Conservation (phyloP, 2,113 vertebrate species). For the Otocyon megalotis region DNA sequence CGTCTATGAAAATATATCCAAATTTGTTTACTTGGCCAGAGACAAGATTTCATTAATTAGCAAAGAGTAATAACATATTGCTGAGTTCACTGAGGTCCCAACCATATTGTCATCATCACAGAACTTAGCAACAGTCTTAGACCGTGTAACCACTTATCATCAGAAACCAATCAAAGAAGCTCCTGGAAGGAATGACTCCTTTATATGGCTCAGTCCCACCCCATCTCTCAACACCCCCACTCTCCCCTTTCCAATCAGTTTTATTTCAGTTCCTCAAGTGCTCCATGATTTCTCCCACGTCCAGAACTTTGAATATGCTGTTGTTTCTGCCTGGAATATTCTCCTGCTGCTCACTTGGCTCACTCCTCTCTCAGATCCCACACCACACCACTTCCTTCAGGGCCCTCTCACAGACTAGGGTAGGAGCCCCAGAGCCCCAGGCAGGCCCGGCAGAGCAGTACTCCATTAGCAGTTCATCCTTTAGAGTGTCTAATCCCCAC, state of each 20-base stretch:
- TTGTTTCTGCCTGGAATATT: not conserved
- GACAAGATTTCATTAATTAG: conserved; percentile 44
- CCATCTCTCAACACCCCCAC: not conserved
- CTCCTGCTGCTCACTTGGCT: not conserved
- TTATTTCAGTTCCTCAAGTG: conserved; percentile 1
- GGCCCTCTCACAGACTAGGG: not conserved
- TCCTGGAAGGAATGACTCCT: conserved; percentile 20
- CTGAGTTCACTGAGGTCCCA: not conserved
- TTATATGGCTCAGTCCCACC: not conserved
- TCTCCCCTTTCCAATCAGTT: not conserved
- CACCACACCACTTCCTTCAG: not conserved
- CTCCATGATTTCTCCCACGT: not conserved
- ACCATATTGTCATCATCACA: not conserved
- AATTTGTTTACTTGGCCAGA: conserved; percentile 14
- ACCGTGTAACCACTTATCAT: conserved; percentile 4
- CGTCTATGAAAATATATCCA: conserved; percentile 21
- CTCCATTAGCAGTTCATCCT: not conserved
- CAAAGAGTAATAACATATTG: conserved; percentile 47
- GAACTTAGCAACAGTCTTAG: conserved; percentile 52
- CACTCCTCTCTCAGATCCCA: not conserved
- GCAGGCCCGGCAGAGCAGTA: not conserved
- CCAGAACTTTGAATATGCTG: not conserved
- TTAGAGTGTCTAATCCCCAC: not conserved
- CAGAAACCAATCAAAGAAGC: conserved; percentile 34
- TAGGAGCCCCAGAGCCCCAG: not conserved